Percentiles rank a stretch among this genome's conserved stretches.
Evolutionary conservation across 2,888 invertebrate genomes (phyloP).

Genomic region (Athripsodes cinereus): DNA sequence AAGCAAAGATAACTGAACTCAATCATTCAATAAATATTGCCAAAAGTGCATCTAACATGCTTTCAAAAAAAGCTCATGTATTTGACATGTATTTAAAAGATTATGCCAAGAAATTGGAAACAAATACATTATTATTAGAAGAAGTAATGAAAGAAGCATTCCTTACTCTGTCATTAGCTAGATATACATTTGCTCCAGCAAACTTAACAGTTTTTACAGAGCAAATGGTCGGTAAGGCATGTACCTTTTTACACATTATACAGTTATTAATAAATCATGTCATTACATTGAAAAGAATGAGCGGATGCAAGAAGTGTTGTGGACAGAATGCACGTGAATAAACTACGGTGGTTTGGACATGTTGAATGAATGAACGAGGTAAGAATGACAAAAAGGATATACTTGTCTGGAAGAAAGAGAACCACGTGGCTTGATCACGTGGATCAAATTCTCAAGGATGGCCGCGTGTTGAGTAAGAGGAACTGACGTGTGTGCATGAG

Average conservation of each 20-base stretch:
- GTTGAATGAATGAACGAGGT: too few relatives aligned
- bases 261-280: too few relatives aligned
- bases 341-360: too few relatives aligned
- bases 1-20: not conserved
- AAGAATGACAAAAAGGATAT: too few relatives aligned
- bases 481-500: too few relatives aligned
- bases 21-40: not conserved
- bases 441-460: too few relatives aligned
- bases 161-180: not conserved
- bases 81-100: not conserved
- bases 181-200: not conserved
- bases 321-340: too few relatives aligned
- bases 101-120: not conserved
- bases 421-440: too few relatives aligned
- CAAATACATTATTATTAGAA: not conserved
- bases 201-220: not conserved
- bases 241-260: not conserved
- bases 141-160: not conserved
- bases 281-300: too few relatives aligned
- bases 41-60: not conserved
- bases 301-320: too few relatives aligned
- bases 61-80: not conserved
- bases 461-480: too few relatives aligned
- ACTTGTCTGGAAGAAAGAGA: too few relatives aligned
- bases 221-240: not conserved